phyloP scores from a whole-genome alignment of 2,888 invertebrate species.

The Brenthis hecate region DNA sequence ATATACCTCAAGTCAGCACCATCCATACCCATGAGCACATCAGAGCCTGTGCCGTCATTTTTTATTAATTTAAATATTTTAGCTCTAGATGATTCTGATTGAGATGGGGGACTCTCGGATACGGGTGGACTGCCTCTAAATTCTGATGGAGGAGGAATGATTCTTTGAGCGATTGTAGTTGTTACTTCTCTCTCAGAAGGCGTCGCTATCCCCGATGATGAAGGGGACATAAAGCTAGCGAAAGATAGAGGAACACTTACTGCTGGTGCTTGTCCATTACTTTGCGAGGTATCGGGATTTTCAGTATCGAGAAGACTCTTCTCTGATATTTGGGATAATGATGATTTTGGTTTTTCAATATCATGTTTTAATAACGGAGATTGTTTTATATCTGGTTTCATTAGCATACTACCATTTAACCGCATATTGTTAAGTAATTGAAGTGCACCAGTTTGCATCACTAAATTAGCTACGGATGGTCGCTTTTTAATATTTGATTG shows the following conservation, averaged over 20 bases:
- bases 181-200: constrained; percentile 74
- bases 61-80: constrained; percentile 81
- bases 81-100: constrained; percentile 79
- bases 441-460: constrained; percentile 84
- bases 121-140: constrained; percentile 87
- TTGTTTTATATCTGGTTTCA: constrained; percentile 68
- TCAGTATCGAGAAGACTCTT: constrained; percentile 85
- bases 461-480: constrained; percentile 86
- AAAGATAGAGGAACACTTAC: constrained; percentile 61
- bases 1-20: constrained; percentile 94
- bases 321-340: constrained; percentile 85
- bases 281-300: constrained; percentile 69
- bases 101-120: constrained; percentile 84
- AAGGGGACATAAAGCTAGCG: constrained; percentile 65
- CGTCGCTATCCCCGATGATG: constrained; percentile 70
- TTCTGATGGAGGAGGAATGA: constrained; percentile 88
- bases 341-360: constrained; percentile 65
- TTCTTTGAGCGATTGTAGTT: constrained; percentile 84
- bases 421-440: constrained; percentile 80
- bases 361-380: constrained; percentile 64
- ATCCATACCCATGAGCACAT: constrained; percentile 90
- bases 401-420: constrained; percentile 79
- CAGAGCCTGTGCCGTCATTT: constrained; percentile 85
- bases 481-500: constrained; percentile 83
- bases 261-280: constrained; percentile 56